Evolutionary conservation across 2,113 vertebrate species (phyloP).

Genomic region (Maccullochella peelii): DNA sequence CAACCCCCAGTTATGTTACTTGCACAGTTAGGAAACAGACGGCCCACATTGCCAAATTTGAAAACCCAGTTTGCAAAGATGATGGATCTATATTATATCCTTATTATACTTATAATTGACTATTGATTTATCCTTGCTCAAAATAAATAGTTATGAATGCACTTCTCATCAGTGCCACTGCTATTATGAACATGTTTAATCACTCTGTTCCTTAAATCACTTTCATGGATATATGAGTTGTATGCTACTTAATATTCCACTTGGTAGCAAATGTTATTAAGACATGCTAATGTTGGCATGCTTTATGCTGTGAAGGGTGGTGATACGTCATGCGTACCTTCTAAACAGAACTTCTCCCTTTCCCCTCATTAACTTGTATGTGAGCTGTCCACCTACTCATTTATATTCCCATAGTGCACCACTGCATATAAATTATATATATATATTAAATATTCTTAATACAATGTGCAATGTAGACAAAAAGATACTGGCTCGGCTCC

Average conservation of each 20-base stretch:
- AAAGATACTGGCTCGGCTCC: conserved; percentile 47
- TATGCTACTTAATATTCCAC: conserved; percentile 56
- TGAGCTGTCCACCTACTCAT: conserved; percentile 59
- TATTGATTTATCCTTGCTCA: neutral
- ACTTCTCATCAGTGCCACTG: conserved; percentile 14
- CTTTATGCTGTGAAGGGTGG: conserved; percentile 53
- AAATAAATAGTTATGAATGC: conserved; percentile 17
- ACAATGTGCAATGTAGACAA: conserved; percentile 61
- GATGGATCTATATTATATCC: conserved; percentile 12
- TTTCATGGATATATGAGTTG: conserved; percentile 30
- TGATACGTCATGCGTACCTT: conserved; percentile 47
- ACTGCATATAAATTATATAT: too few species aligned
- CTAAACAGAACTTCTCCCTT: conserved; percentile 41
- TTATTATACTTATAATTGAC: conserved; percentile 24
- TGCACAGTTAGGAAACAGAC: neutral
- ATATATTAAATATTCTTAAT: conserved; percentile 55
- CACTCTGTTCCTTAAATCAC: conserved; percentile 31
- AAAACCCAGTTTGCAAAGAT: neutral
- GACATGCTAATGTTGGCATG: conserved; percentile 60
- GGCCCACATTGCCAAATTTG: conserved; percentile 3
- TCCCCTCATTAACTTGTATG: conserved; percentile 60
- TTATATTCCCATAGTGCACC: conserved; percentile 47
- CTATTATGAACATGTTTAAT: conserved; percentile 39
- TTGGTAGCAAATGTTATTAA: conserved; percentile 59
- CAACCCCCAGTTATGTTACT: neutral